phyloP scores from a whole-genome alignment of 1,140 invertebrate genomes.

The Drosophila burlai region DNA sequence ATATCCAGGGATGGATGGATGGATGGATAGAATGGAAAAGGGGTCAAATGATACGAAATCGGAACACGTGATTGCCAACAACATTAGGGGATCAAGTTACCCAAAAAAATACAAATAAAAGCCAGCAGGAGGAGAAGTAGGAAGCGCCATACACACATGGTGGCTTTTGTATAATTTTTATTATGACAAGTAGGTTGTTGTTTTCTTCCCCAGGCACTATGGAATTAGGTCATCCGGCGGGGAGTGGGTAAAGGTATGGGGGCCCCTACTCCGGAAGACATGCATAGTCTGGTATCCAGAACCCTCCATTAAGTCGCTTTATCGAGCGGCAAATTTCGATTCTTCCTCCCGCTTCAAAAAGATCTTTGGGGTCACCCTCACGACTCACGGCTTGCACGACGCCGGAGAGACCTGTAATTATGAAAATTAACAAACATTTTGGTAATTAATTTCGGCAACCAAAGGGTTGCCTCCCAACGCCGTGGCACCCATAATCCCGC shows the following conservation, averaged over 20 bases:
- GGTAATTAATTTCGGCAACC: conserved; percentile 79
- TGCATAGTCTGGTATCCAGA: conserved; percentile 13
- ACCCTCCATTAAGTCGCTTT: conserved; percentile 71
- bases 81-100: conserved; percentile 74
- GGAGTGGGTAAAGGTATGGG: conserved; percentile 30
- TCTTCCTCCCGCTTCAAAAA: conserved; percentile 35
- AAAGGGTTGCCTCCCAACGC: conserved; percentile 40
- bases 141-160: conserved; percentile 26
- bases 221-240: conserved; percentile 61
- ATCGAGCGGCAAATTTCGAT: conserved; percentile 75
- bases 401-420: conserved; percentile 60
- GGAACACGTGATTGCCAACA: conserved; percentile 66
- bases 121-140: conserved; percentile 15
- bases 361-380: conserved; percentile 42
- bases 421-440: conserved; percentile 74
- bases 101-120: conserved; percentile 24
- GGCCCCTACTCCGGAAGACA: conserved; percentile 47
- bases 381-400: conserved; percentile 58
- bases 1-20: conserved; percentile 26
- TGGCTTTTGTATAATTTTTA: conserved; percentile 40
- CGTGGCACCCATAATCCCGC: conserved; percentile 49
- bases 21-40: conserved; percentile 55
- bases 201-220: conserved; percentile 30
- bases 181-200: conserved; percentile 46
- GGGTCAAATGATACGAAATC: conserved; percentile 75